These are phyloP conservation scores for Cyanoderma ruficeps DNA, from an alignment of 2,113 vertebrate genomes.

Conservation along the genomic window DNA sequence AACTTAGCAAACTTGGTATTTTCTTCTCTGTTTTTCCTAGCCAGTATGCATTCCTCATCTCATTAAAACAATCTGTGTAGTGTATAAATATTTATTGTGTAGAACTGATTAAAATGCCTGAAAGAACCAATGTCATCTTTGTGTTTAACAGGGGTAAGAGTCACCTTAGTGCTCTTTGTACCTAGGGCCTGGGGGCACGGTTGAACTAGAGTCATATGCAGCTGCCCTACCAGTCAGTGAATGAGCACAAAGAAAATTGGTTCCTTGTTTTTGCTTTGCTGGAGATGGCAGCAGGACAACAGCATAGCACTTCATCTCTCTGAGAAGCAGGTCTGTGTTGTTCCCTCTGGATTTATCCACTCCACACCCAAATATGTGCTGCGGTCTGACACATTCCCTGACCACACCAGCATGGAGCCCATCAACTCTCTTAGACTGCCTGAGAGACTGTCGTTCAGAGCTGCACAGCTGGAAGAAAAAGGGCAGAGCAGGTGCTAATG, in stretches of 20 bases:
- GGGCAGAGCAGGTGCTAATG: fast-evolving
- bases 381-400: not conserved
- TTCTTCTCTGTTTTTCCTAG: not conserved
- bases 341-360: not conserved
- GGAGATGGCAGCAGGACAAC: not conserved
- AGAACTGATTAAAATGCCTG: not conserved
- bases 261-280: not conserved
- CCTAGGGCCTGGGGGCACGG: not conserved
- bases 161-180: fast-evolving
- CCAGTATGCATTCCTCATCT: not conserved
- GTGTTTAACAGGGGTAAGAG: not conserved
- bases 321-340: not conserved
- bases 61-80: not conserved
- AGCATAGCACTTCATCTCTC: not conserved
- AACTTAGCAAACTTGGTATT: not conserved
- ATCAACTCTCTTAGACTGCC: not conserved
- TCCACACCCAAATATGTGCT: fast-evolving
- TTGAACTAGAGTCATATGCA: not conserved
- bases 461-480: not conserved
- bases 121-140: not conserved
- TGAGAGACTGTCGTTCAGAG: not conserved
- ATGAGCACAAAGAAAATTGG: not conserved
- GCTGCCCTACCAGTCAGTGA: not conserved
- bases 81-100: not conserved
- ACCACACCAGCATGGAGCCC: not conserved